Conservation (phyloP, 1,140 invertebrate species). For the Drosophila littoralis region DNA sequence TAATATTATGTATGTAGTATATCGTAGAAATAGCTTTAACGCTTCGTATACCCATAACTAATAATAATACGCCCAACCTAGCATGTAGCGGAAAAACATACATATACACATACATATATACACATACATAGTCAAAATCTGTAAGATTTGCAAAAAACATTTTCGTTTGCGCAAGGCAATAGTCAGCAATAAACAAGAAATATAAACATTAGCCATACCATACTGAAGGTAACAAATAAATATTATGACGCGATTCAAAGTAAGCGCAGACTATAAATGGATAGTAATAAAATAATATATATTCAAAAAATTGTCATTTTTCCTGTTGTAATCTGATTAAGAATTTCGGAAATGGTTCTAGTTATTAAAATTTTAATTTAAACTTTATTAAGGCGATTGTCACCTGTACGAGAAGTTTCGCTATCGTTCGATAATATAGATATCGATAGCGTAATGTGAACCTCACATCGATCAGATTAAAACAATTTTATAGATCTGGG, state of each 20-base stretch:
- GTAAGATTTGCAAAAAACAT: constrained; percentile 68
- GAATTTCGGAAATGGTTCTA: too few species aligned
- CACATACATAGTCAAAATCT: constrained; percentile 65
- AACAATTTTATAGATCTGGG: too few species aligned
- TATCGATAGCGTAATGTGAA: too few species aligned
- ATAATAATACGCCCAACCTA: constrained; percentile 8
- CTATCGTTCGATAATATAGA: too few species aligned
- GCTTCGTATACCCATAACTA: constrained; percentile 13
- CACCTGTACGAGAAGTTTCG: too few species aligned
- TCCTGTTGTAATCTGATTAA: not conserved
- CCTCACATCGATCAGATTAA: too few species aligned
- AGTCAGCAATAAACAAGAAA: constrained; percentile 68
- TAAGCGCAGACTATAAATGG: constrained; percentile 41
- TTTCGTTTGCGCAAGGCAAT: constrained; percentile 50
- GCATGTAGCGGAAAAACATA: constrained; percentile 3
- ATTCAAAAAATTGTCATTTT: constrained; percentile 24
- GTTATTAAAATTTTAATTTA: too few species aligned
- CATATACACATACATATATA: constrained; percentile 19
- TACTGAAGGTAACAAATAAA: constrained; percentile 43
- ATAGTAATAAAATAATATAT: constrained; percentile 47
- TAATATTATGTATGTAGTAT: constrained; percentile 51
- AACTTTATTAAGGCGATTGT: too few species aligned
- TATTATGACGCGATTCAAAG: constrained; percentile 11
- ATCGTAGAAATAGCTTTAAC: constrained; percentile 45
- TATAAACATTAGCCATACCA: constrained; percentile 56